Conservation (phyloP, 1,140 invertebrate species). For the Holotrichia oblita region DNA sequence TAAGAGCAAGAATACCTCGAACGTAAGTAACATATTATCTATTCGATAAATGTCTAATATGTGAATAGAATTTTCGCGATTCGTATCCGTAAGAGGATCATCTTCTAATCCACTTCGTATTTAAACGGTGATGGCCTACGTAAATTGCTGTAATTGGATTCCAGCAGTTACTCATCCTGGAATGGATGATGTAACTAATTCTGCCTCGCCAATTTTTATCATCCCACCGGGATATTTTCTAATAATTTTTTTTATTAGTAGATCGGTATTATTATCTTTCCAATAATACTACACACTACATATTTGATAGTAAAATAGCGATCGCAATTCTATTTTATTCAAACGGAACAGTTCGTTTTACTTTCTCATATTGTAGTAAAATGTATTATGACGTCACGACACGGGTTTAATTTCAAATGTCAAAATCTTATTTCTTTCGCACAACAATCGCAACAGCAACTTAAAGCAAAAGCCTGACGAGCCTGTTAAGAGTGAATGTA, state of each 20-base stretch:
- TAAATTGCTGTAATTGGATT: neutral
- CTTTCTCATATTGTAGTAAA: neutral
- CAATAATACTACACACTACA: no score
- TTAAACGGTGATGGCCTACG: no score
- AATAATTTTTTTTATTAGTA: no score
- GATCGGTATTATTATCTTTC: no score
- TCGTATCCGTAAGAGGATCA: no score
- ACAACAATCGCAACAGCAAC: neutral
- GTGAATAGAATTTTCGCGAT: no score
- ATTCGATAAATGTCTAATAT: no score
- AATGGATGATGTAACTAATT: neutral
- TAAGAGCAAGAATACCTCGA: neutral
- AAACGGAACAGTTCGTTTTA: neutral
- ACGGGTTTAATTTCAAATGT: constrained; percentile 3
- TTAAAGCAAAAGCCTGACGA: neutral
- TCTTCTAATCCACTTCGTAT: no score
- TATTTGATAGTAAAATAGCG: no score
- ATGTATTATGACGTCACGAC: neutral
- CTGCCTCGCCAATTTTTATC: no score
- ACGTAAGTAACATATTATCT: neutral
- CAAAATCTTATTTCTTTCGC: constrained; percentile 2
- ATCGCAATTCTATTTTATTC: no score
- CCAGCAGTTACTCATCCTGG: neutral
- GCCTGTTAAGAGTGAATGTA: neutral
- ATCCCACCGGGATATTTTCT: no score